Evolutionary conservation across 2,888 invertebrate species (phyloP).

Genomic region (Camptogramma bilineatum): DNA sequence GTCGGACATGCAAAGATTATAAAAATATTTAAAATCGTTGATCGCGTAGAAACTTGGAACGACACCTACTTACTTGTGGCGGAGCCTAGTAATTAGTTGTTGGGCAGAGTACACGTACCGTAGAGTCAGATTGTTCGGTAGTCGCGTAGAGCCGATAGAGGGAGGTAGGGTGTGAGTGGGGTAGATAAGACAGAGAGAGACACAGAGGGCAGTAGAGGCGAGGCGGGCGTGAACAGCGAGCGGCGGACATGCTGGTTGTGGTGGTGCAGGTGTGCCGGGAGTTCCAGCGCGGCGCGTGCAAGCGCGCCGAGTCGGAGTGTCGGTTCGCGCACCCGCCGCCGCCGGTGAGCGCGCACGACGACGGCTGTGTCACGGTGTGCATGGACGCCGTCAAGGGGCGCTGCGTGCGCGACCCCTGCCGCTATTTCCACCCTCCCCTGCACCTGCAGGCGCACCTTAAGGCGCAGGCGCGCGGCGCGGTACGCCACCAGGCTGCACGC

Average conservation of each 20-base stretch:
- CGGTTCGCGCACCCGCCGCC: conserved; percentile 99
- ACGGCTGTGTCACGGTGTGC: conserved; percentile 99
- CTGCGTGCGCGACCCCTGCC: conserved; percentile 99
- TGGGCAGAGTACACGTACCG: conserved; percentile 34
- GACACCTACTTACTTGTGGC: conserved; percentile 33
- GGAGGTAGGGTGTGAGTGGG: conserved; percentile 39
- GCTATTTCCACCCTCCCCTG: conserved; percentile 99
- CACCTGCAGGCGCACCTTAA: conserved; percentile 99
- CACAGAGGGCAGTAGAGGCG: conserved; percentile 10
- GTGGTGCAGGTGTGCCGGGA: conserved; percentile 97
- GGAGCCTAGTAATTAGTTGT: conserved; percentile 31
- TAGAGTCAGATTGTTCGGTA: conserved; percentile 26
- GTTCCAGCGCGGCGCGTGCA: conserved; percentile 99
- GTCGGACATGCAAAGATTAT: conserved; percentile 8
- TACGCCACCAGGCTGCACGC: conserved; percentile 90
- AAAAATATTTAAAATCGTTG: conserved; percentile 18
- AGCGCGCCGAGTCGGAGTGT: conserved; percentile 98
- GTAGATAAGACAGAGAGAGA: conserved; percentile 39
- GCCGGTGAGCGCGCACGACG: conserved; percentile 97
- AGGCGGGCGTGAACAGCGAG: conserved; percentile 51
- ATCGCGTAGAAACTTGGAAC: conserved; percentile 37
- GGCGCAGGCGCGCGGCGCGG: conserved; percentile 98
- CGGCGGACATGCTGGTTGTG: conserved; percentile 77
- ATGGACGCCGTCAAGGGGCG: conserved; percentile 99
- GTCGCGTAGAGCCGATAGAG: conserved; percentile 27